Evolutionary conservation across 2,888 invertebrate species (phyloP).

Genomic region (Lasius platythorax): DNA sequence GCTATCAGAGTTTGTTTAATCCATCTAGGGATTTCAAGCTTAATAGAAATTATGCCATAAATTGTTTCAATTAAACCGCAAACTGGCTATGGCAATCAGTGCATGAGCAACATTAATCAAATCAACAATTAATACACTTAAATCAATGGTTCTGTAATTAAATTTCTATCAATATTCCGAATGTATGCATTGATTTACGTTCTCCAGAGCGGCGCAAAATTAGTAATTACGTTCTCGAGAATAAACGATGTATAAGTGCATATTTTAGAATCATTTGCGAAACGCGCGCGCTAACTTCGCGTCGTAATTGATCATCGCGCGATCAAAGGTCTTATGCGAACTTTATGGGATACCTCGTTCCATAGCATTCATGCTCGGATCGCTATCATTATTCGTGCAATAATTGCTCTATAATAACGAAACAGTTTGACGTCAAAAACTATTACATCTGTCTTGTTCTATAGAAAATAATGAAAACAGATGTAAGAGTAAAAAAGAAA

Average conservation of each 20-base stretch:
- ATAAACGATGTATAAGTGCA: constrained; percentile 20
- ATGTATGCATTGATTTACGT: constrained; percentile 36
- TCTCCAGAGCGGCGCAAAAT: constrained; percentile 15
- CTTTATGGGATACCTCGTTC: neutral
- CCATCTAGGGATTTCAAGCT: constrained; percentile 2
- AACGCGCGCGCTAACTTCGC: constrained; percentile 11
- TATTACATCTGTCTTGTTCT: neutral
- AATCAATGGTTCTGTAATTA: constrained; percentile 40
- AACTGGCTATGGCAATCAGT: neutral
- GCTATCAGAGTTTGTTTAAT: neutral
- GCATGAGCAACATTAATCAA: constrained; percentile 28
- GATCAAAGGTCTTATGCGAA: constrained; percentile 11
- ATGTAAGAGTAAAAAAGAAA: neutral
- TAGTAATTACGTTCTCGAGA: constrained; percentile 34
- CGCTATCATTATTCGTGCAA: neutral
- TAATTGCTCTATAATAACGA: constrained; percentile 5
- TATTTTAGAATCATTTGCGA: constrained; percentile 37
- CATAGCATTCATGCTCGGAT: neutral
- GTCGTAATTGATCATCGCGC: constrained; percentile 34
- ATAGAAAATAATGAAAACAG: neutral
- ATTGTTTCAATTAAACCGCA: constrained; percentile 36
- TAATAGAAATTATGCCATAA: constrained; percentile 13
- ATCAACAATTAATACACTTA: constrained; percentile 19
- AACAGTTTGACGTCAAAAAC: neutral
- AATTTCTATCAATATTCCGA: constrained; percentile 34